Evolutionary conservation across 2,113 vertebrate species (phyloP).

Genomic region (Polyodon spathula): DNA sequence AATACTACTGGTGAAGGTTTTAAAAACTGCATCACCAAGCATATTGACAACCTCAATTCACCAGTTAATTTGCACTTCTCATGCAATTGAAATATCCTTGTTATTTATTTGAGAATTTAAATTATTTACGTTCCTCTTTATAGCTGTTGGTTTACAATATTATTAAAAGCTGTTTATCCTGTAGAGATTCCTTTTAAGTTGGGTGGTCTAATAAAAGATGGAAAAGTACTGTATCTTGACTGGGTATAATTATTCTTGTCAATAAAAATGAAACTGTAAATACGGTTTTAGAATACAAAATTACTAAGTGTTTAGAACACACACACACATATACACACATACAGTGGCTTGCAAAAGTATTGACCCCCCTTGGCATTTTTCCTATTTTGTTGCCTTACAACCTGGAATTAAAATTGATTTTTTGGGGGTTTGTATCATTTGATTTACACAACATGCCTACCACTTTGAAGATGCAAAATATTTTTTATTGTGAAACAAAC

Average conservation of each 20-base stretch:
- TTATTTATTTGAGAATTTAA: neutral
- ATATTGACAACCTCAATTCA: slow-evolving; percentile 12
- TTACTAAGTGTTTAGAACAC: no score
- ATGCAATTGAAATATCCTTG: slow-evolving; percentile 13
- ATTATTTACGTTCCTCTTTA: neutral
- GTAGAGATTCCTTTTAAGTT: neutral
- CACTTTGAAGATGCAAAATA: no score
- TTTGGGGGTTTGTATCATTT: no score
- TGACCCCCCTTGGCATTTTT: no score
- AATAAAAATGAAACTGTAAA: no score
- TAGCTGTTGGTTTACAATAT: neutral
- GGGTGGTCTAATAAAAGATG: slow-evolving; percentile 4
- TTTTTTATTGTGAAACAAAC: no score
- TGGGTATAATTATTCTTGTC: neutral
- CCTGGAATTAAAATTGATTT: no score
- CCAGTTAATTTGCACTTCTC: slow-evolving; percentile 44
- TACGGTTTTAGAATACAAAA: no score
- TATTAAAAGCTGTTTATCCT: neutral
- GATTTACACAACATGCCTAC: no score
- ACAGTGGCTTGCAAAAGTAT: no score
- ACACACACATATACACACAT: no score
- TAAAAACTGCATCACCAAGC: neutral
- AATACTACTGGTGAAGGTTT: neutral
- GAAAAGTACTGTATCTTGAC: neutral
- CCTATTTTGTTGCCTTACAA: no score